Conservation (phyloP, 2,113 vertebrate genomes). For the Onychostruthus taczanowskii region DNA sequence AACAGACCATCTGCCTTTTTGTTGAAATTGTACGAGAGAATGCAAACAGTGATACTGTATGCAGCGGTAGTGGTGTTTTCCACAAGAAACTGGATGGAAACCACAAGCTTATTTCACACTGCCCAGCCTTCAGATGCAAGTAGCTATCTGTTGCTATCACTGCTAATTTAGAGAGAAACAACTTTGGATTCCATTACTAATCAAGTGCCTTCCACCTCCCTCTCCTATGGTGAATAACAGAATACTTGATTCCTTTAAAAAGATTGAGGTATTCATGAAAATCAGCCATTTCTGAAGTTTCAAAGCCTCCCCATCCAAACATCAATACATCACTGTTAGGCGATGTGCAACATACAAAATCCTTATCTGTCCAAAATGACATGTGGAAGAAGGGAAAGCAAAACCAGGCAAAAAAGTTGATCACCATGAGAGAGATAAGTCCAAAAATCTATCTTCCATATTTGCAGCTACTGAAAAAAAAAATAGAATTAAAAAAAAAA, state of each 20-base stretch:
- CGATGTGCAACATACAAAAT: not conserved
- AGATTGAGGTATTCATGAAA: not conserved
- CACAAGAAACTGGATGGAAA: not conserved
- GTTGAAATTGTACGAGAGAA: not conserved
- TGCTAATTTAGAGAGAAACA: not conserved
- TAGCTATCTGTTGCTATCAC: not conserved
- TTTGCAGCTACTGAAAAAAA: not conserved
- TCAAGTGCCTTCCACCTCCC: not conserved
- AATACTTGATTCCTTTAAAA: not conserved
- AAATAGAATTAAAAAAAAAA: not conserved
- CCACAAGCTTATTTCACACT: not conserved
- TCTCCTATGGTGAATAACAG: not conserved
- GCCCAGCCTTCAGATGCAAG: not conserved
- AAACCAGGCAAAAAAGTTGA: not conserved
- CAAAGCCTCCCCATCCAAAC: not conserved
- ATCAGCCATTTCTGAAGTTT: not conserved
- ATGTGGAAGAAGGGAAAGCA: not conserved
- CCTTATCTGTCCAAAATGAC: not conserved
- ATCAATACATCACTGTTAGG: not conserved
- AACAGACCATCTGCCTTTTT: not conserved
- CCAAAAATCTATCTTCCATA: not conserved
- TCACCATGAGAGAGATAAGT: not conserved
- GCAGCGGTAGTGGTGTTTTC: not conserved
- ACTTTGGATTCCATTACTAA: not conserved
- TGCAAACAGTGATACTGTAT: not conserved